Percentiles rank a stretch among this genome's conserved stretches.
Conservation (phyloP, 2,113 vertebrate species). For the Actenoides lindsayi region DNA sequence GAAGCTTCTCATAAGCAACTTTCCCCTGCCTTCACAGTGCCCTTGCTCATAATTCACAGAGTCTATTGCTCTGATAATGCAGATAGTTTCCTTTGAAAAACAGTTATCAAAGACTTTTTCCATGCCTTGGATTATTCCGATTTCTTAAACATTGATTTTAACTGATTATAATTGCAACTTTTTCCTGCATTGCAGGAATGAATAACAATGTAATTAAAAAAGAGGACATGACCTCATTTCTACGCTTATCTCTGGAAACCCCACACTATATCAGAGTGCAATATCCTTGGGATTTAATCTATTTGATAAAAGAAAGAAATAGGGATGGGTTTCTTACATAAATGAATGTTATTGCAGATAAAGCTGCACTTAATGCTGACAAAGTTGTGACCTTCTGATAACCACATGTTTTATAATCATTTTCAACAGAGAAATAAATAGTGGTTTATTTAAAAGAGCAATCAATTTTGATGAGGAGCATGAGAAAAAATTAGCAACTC, state of each 20-base stretch:
- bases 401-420: not conserved
- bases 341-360: not conserved
- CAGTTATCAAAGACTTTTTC: not conserved
- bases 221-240: not conserved
- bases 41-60: not conserved
- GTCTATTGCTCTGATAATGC: not conserved
- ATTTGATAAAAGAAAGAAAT: not conserved
- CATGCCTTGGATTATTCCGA: not conserved
- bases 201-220: not conserved
- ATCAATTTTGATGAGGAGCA: conserved; percentile 19
- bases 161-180: not conserved
- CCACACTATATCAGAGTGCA: not conserved
- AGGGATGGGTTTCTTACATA: not conserved
- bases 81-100: conserved; percentile 15
- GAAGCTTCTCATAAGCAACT: not conserved
- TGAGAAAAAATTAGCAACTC: not conserved
- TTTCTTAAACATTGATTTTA: not conserved
- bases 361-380: conserved; percentile 9
- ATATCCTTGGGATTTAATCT: conserved; percentile 7
- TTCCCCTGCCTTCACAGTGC: not conserved
- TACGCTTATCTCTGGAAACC: not conserved
- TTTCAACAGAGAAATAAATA: not conserved
- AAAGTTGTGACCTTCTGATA: conserved; percentile 30
- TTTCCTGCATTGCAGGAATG: not conserved
- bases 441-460: not conserved